Conservation (phyloP, 2,888 invertebrate genomes). For the Sesia apiformis region DNA sequence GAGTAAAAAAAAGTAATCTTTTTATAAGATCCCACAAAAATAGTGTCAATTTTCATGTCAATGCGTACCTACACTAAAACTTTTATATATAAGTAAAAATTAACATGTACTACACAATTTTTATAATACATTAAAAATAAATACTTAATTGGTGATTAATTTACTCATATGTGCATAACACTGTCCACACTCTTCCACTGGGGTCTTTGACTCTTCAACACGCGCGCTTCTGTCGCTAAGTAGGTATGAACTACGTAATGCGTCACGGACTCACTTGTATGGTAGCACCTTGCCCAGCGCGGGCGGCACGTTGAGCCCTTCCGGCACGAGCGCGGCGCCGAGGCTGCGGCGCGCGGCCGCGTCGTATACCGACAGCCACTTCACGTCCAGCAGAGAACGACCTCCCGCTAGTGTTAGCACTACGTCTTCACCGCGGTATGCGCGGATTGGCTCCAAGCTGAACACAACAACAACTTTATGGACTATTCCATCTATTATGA, state of each 20-base stretch:
- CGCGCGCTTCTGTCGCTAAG: no score
- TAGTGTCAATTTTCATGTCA: no score
- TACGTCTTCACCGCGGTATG: constrained; percentile 83
- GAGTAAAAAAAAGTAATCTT: no score
- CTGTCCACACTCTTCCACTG: no score
- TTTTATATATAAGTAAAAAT: no score
- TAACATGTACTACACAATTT: no score
- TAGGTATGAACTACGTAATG: background rate
- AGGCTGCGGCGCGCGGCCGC: constrained; percentile 51
- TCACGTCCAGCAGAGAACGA: constrained; percentile 84
- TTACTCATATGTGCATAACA: background rate
- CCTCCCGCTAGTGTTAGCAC: constrained; percentile 86
- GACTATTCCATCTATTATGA: no score
- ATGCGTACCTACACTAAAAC: background rate
- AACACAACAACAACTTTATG: no score
- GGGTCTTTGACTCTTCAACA: no score
- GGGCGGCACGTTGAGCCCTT: constrained; percentile 88
- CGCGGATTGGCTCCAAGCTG: constrained; percentile 85
- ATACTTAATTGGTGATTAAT: no score
- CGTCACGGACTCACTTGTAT: constrained; percentile 24
- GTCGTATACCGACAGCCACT: constrained; percentile 90
- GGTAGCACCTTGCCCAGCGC: constrained; percentile 65
- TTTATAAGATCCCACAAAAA: no score
- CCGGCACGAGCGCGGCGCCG: constrained; percentile 79
- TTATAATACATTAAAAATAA: no score